Conservation (phyloP, 2,888 invertebrate genomes). For the Cephus spinipes region DNA sequence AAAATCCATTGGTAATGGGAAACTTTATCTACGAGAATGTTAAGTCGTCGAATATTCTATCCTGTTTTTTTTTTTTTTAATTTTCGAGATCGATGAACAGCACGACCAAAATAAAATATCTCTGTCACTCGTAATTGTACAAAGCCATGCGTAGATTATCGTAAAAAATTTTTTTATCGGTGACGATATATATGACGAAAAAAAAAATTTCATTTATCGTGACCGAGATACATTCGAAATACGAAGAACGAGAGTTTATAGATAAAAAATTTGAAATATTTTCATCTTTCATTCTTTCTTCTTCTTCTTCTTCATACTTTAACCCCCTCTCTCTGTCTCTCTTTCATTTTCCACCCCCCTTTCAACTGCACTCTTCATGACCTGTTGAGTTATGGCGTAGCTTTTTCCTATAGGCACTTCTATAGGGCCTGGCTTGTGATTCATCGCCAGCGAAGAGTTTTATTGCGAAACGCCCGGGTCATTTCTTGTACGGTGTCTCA, state of each 20-base stretch:
- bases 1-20: too few relatives aligned
- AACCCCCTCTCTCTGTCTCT: neutral
- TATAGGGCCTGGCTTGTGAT: neutral
- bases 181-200: too few relatives aligned
- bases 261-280: neutral
- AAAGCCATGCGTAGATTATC: too few relatives aligned
- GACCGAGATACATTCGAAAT: neutral
- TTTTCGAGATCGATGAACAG: too few relatives aligned
- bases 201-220: too few relatives aligned
- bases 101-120: too few relatives aligned
- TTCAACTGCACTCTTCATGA: neutral
- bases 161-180: too few relatives aligned
- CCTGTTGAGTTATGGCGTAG: neutral
- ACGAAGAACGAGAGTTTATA: neutral
- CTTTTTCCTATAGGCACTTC: neutral
- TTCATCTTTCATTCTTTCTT: neutral
- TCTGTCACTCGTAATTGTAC: too few relatives aligned
- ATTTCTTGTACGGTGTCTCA: neutral
- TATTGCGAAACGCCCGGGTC: neutral
- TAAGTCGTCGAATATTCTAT: too few relatives aligned
- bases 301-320: too few relatives aligned
- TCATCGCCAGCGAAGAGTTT: neutral
- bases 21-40: too few relatives aligned
- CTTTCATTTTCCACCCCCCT: neutral
- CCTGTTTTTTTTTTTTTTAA: too few relatives aligned